Evolutionary conservation across 1,140 invertebrate genomes (phyloP).

Genomic region (Argopecten irradians): DNA sequence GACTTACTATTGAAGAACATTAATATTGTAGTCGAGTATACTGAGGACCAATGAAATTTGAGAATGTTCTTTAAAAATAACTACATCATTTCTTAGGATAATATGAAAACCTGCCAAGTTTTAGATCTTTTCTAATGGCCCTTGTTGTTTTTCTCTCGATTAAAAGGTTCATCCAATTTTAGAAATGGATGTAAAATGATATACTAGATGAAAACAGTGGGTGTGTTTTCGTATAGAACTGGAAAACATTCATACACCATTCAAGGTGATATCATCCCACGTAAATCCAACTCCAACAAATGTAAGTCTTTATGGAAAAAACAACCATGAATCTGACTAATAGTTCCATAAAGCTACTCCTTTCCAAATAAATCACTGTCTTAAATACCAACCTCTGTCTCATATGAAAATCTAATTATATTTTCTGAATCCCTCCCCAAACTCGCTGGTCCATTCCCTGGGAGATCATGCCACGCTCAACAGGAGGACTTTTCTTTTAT

Average conservation of each 20-base stretch:
- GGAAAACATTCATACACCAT: background rate
- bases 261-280: background rate
- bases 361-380: background rate
- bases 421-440: background rate
- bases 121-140: background rate
- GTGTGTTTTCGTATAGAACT: background rate
- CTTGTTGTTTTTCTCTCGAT: background rate
- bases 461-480: background rate
- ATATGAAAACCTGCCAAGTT: background rate
- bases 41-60: too few relatives aligned
- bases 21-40: too few relatives aligned
- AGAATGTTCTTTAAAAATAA: too few relatives aligned
- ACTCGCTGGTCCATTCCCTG: background rate
- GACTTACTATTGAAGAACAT: too few relatives aligned
- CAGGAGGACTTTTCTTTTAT: background rate
- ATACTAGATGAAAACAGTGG: background rate
- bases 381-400: slow-evolving; percentile 9
- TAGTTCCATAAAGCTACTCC: background rate
- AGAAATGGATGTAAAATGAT: background rate
- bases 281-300: background rate
- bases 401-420: slow-evolving; percentile 19
- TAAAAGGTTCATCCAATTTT: background rate
- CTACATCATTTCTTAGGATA: too few relatives aligned
- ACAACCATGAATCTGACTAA: background rate
- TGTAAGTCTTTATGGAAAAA: background rate